Conservation (phyloP, 2,888 invertebrate species). For the Cheilosia scutellata region DNA sequence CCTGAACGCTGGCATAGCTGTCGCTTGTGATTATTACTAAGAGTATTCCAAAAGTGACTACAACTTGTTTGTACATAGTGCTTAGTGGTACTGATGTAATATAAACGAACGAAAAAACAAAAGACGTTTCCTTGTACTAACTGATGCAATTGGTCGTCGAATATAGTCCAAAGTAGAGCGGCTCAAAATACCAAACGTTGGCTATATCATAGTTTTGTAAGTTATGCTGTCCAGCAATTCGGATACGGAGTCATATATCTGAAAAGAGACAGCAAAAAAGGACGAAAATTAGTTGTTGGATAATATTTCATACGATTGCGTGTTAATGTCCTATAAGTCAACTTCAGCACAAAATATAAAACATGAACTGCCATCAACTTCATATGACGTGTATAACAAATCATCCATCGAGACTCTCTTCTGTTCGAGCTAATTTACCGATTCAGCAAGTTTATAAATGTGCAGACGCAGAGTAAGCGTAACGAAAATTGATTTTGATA, state of each 20-base stretch:
- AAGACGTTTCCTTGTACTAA: background rate
- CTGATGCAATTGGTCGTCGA: slow-evolving; percentile 19
- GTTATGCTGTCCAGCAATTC: slow-evolving; percentile 20
- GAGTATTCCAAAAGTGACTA: slow-evolving; percentile 67
- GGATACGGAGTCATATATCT: slow-evolving; percentile 25
- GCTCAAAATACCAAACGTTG: slow-evolving; percentile 23
- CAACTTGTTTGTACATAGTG: slow-evolving; percentile 64
- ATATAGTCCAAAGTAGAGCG: slow-evolving; percentile 7
- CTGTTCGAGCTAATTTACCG: slow-evolving; percentile 33
- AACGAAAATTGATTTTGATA: slow-evolving; percentile 45
- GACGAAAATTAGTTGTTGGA: background rate
- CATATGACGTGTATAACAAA: slow-evolving; percentile 19
- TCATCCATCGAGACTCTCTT: slow-evolving; percentile 16
- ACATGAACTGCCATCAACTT: slow-evolving; percentile 16
- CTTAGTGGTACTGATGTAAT: background rate
- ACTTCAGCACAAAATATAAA: background rate
- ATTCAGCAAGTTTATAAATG: slow-evolving; percentile 32
- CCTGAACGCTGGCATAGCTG: slow-evolving; percentile 78
- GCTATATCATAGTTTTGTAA: slow-evolving; percentile 34
- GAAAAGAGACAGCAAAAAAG: slow-evolving; percentile 17
- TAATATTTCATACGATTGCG: slow-evolving; percentile 8
- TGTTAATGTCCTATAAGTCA: slow-evolving; percentile 41
- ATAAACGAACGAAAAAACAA: background rate
- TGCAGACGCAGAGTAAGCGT: slow-evolving; percentile 21
- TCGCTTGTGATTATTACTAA: slow-evolving; percentile 69